Conservation (phyloP, 2,113 vertebrate species). For the Gorsachius goisagi region DNA sequence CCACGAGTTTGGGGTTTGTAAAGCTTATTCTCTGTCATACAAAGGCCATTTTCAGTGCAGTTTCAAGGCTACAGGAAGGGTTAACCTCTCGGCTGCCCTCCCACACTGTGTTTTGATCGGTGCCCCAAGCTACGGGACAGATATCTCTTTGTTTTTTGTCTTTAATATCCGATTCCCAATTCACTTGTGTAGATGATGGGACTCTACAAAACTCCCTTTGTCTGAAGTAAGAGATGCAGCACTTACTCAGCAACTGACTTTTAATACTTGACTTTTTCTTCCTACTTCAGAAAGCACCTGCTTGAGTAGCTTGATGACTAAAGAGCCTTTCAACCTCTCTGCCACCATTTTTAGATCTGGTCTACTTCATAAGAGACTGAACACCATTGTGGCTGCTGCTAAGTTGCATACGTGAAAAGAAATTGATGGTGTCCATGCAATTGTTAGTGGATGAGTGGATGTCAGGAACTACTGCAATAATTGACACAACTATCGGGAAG, state of each 20-base stretch:
- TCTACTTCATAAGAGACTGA: conserved; percentile 33
- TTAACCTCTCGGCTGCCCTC: conserved; percentile 62
- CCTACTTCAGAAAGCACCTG: conserved; percentile 66
- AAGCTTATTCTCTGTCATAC: conserved; percentile 28
- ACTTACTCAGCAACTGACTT: conserved; percentile 37
- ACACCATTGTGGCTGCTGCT: neutral
- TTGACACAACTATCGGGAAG: neutral
- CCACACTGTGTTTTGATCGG: conserved; percentile 83
- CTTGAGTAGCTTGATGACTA: conserved; percentile 3
- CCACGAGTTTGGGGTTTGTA: conserved; percentile 1
- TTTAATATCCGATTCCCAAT: conserved; percentile 81
- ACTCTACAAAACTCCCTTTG: conserved; percentile 66
- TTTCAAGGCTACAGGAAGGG: conserved; percentile 36
- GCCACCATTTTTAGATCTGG: conserved; percentile 25
- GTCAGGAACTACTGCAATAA: neutral
- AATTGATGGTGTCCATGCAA: neutral
- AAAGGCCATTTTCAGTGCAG: conserved; percentile 11
- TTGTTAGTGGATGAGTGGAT: conserved; percentile 9
- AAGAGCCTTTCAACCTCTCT: conserved; percentile 38
- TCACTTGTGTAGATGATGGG: conserved; percentile 55
- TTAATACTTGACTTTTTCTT: conserved; percentile 51
- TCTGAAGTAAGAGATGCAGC: conserved; percentile 49
- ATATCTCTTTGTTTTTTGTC: conserved; percentile 70
- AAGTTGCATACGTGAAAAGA: neutral
- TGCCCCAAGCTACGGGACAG: conserved; percentile 74